A percentile compares a stretch with the other conserved stretches of the same genome.
phyloP scores from a whole-genome alignment of 2,888 invertebrate species.

The Drosophila affinis region DNA sequence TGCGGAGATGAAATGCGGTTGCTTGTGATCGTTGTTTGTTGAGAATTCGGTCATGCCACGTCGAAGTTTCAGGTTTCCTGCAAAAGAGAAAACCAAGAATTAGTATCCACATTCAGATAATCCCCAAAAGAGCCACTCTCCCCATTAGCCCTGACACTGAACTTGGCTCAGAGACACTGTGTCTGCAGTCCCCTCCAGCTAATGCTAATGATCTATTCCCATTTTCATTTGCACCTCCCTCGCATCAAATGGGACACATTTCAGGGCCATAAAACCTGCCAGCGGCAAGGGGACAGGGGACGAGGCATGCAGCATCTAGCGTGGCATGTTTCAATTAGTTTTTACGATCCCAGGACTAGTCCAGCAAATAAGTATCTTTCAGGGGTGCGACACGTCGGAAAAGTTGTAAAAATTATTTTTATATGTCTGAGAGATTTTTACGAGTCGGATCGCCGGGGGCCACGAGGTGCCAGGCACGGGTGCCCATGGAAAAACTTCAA shows the following conservation, averaged over 20 bases:
- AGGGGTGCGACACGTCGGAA: background rate
- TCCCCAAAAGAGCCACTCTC: background rate
- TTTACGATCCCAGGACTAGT: constrained; percentile 54
- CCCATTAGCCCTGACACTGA: constrained; percentile 37
- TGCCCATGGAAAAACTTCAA: background rate
- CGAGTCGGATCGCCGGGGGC: constrained; percentile 45
- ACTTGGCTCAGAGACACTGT: constrained; percentile 39
- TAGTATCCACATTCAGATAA: background rate
- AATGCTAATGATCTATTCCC: constrained; percentile 30
- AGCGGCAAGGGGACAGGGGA: background rate
- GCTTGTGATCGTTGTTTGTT: constrained; percentile 82
- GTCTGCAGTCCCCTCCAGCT: constrained; percentile 23
- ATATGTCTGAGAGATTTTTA: constrained; percentile 55
- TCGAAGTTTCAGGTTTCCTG: constrained; percentile 83
- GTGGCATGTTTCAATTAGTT: constrained; percentile 70
- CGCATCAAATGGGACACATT: constrained; percentile 49
- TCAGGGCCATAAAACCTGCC: constrained; percentile 45
- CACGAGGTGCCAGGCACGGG: constrained; percentile 5
- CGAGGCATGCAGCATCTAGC: constrained; percentile 21
- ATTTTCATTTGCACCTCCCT: constrained; percentile 40
- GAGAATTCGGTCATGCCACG: constrained; percentile 85
- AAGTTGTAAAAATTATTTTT: constrained; percentile 68
- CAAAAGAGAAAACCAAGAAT: constrained; percentile 32
- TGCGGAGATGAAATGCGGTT: constrained; percentile 77
- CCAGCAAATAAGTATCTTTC: constrained; percentile 35